These are phyloP conservation scores for Larimichthys crocea DNA, from an alignment of 2,113 vertebrate genomes.

Conservation along the genomic window DNA sequence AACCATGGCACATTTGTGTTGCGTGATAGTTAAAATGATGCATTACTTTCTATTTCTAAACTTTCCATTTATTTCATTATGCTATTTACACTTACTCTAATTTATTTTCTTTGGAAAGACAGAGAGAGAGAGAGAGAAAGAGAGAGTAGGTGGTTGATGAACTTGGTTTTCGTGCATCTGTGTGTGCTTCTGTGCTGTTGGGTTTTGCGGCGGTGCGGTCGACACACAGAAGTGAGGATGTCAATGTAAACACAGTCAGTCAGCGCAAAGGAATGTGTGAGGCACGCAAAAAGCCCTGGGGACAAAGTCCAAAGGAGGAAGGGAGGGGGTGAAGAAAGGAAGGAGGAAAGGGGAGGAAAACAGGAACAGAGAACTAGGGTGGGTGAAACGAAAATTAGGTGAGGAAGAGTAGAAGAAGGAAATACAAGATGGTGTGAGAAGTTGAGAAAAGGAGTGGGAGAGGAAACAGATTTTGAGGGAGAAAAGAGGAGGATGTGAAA, in stretches of 20 bases:
- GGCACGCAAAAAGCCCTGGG: slow-evolving; percentile 66
- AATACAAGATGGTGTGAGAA: slow-evolving; percentile 37
- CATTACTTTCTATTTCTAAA: slow-evolving; percentile 27
- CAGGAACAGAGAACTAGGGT: slow-evolving; percentile 39
- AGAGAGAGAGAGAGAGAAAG: not conserved
- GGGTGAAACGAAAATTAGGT: slow-evolving; percentile 40
- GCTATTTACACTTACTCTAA: slow-evolving; percentile 14
- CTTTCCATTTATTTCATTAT: slow-evolving; percentile 7
- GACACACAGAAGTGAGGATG: slow-evolving; percentile 59
- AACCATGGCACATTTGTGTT: slow-evolving; percentile 1
- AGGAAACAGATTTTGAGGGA: slow-evolving; percentile 29
- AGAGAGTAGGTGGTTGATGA: slow-evolving; percentile 29
- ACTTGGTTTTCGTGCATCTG: slow-evolving; percentile 29
- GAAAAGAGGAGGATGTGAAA: slow-evolving; percentile 26
- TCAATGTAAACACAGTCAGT: slow-evolving; percentile 81
- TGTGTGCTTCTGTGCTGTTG: slow-evolving; percentile 31
- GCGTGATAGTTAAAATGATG: not conserved
- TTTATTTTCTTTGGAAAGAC: slow-evolving; percentile 3
- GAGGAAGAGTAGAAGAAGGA: slow-evolving; percentile 25
- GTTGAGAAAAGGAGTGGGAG: slow-evolving; percentile 40
- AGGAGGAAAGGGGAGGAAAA: slow-evolving; percentile 32
- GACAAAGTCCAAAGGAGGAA: slow-evolving; percentile 58
- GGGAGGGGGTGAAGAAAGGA: slow-evolving; percentile 50
- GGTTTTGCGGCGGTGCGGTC: slow-evolving; percentile 33
- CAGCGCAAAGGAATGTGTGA: slow-evolving; percentile 81